Conservation (phyloP, 2,797 vertebrate genomes). For the Sebastes jordani region DNA sequence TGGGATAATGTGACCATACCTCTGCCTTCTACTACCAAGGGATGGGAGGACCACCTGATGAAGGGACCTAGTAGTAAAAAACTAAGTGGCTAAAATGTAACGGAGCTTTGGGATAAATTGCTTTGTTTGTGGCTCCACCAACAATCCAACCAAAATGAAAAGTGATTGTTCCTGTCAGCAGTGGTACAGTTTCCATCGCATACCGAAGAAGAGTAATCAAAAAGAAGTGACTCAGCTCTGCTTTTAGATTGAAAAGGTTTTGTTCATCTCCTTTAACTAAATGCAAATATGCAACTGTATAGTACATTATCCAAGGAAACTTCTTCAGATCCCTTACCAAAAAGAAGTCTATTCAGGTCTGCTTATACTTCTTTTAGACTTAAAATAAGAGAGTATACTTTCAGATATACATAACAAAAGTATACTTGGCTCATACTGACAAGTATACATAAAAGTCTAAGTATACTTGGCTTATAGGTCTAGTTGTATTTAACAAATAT, state of each 20-base stretch:
- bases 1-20: neutral
- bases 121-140: neutral
- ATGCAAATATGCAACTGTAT: neutral
- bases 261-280: neutral
- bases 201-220: neutral
- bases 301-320: neutral
- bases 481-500: too few relatives aligned
- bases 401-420: too few relatives aligned
- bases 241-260: neutral
- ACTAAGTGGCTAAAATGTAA: neutral
- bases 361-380: too few relatives aligned
- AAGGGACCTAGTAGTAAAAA: neutral
- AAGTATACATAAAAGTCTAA: neutral
- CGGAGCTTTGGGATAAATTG: neutral
- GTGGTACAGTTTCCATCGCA: neutral
- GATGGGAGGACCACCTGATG: neutral
- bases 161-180: neutral
- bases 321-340: neutral
- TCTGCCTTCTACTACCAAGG: neutral
- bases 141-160: neutral
- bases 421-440: neutral
- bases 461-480: too few relatives aligned
- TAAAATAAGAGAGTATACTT: too few relatives aligned
- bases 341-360: too few relatives aligned
- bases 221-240: neutral